Conservation (phyloP, 2,113 vertebrate genomes). For the Toxotes jaculatrix region DNA sequence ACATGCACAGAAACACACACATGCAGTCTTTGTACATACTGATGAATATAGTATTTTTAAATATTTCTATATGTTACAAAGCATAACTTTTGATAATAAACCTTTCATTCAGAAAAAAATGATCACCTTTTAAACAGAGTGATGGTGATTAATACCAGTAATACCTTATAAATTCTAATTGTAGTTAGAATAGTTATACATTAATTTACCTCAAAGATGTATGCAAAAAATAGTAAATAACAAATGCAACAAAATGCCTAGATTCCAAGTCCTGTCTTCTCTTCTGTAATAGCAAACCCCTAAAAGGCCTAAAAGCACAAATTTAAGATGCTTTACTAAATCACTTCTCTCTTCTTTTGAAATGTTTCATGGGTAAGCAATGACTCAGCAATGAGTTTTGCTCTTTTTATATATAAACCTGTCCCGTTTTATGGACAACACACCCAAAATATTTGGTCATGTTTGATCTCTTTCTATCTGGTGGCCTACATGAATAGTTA, state of each 20-base stretch:
- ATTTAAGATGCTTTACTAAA: not conserved
- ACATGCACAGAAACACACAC: not conserved
- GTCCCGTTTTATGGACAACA: constrained; percentile 60
- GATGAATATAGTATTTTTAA: too few relatives aligned
- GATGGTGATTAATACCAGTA: too few relatives aligned
- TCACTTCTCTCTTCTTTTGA: constrained; percentile 12
- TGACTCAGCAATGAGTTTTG: constrained; percentile 44
- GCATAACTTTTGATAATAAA: too few relatives aligned
- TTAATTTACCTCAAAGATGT: not conserved
- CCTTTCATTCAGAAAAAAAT: too few relatives aligned
- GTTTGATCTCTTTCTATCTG: constrained; percentile 66
- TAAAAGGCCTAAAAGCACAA: constrained; percentile 2
- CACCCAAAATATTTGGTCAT: constrained; percentile 67
- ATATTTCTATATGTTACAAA: too few relatives aligned
- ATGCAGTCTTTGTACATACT: too few relatives aligned
- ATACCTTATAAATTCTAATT: too few relatives aligned
- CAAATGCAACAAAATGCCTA: not conserved
- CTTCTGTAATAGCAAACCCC: not conserved
- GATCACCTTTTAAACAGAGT: too few relatives aligned
- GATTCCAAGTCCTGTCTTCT: not conserved
- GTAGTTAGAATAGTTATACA: not conserved
- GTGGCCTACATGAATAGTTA: constrained; percentile 54
- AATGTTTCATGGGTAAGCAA: constrained; percentile 35
- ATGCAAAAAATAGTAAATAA: not conserved
- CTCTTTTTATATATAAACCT: constrained; percentile 55